Evolutionary conservation across 2,113 vertebrate species (phyloP).

Genomic region (Ophiodon elongatus): DNA sequence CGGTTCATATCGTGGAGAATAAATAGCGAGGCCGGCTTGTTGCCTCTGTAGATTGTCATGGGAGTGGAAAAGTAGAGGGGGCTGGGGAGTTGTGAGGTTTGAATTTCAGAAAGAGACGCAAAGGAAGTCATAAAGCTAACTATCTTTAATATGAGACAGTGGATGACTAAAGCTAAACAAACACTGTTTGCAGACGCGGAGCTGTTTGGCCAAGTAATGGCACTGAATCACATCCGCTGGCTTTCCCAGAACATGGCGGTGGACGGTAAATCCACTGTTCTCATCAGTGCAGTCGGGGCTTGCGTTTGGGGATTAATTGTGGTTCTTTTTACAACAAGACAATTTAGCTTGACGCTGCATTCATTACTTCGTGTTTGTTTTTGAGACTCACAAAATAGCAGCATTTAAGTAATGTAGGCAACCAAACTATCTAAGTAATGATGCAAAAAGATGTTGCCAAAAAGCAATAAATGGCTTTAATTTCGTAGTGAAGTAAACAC

Average conservation of each 20-base stretch:
- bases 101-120: slow-evolving; percentile 52
- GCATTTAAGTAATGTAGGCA: not conserved
- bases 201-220: slow-evolving; percentile 24
- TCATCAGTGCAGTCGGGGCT: not conserved
- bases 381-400: not conserved
- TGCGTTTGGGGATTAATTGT: not conserved
- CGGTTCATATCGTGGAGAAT: slow-evolving; percentile 32
- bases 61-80: slow-evolving; percentile 5
- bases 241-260: not conserved
- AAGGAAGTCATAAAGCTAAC: slow-evolving; percentile 64
- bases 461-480: not conserved
- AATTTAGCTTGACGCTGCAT: too few relatives aligned
- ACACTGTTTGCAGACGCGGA: slow-evolving; percentile 7
- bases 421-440: not conserved
- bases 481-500: not conserved
- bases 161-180: slow-evolving; percentile 66
- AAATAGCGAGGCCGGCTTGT: slow-evolving; percentile 31
- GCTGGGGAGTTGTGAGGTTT: slow-evolving; percentile 24
- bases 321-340: not conserved
- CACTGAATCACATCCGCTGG: slow-evolving; percentile 28
- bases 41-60: slow-evolving; percentile 34
- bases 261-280: not conserved
- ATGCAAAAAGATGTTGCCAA: not conserved
- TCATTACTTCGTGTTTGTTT: not conserved
- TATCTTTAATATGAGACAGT: slow-evolving; percentile 56